Evolutionary conservation across 2,888 invertebrate species (phyloP), one percentile per base, ranked within the genome.

Genomic region (Diarsia mendica): DNA sequence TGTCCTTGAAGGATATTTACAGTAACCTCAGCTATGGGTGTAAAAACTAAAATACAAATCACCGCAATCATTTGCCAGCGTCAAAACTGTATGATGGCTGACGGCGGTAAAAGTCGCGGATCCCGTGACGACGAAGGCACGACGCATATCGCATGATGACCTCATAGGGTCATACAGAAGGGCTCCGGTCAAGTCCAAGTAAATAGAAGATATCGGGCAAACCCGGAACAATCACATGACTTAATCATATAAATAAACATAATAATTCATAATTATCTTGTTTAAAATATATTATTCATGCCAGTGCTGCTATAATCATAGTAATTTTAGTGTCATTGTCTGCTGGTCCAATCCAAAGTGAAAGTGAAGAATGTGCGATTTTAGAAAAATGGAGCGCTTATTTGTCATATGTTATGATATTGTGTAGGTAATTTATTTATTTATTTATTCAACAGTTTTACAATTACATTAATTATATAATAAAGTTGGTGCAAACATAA

Each of bases 361-460:
- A 79, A 82, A 84, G 81, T 79, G 46, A 68, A 68, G 65, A 80
- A 77, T 71, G 75, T 48, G 60, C 66, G 61, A 67, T 20, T 67
- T 79, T 68, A 63, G 61, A 68, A 63, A 72, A 74, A 65, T 61
- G 49, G 68, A 20, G 49, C 46, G 11, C 63, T 20, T 49, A 71
- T 51, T 8, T 48, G 48, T 63, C 55, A 11, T n/a, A 61, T 66
- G 33, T 61, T 18, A 46, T 44, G 48, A 55, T 49, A 23, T 77
- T 77, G 28, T 68, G 63, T 51, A n/a, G n/a, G n/a, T n/a, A n/a
- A n/a, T n/a, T n/a, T n/a, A n/a, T n/a, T n/a, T n/a, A n/a, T n/a
- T n/a, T n/a, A n/a, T n/a, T n/a, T n/a, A n/a, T n/a, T n/a, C n/a
- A n/a, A n/a, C n/a, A n/a, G n/a, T n/a, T n/a, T n/a, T n/a, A n/a